These are phyloP conservation scores for Apis laboriosa DNA, from an alignment of 1,140 invertebrate species.

Conservation along the genomic window DNA sequence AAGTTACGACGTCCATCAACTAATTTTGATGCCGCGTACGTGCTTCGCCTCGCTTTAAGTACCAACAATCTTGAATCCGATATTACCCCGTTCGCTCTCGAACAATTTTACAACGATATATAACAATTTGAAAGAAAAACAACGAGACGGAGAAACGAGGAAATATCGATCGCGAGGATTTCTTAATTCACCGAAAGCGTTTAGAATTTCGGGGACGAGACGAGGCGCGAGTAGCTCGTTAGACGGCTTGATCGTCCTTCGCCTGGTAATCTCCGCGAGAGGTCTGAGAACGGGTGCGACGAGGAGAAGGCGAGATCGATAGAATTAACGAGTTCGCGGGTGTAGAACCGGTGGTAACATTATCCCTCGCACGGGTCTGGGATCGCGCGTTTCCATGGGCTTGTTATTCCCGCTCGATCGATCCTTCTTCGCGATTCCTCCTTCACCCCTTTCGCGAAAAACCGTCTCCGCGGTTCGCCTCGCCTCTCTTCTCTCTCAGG, in stretches of 20 bases:
- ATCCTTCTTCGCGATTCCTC: conserved; percentile 26
- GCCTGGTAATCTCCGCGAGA: conserved; percentile 35
- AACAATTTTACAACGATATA: no score
- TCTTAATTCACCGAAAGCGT: conserved; percentile 14
- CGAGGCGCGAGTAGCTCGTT: conserved; percentile 25
- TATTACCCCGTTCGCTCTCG: neutral
- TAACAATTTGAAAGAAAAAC: neutral
- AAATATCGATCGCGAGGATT: neutral
- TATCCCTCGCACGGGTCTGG: conserved; percentile 20
- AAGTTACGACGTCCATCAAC: conserved; percentile 4
- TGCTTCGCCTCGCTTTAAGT: no score
- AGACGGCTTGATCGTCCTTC: conserved; percentile 20
- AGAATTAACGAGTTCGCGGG: conserved; percentile 43
- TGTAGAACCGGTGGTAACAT: conserved; percentile 31
- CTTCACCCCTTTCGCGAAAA: neutral
- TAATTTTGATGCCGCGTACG: neutral
- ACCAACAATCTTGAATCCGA: neutral
- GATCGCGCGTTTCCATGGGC: conserved; percentile 22
- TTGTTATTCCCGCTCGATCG: conserved; percentile 47
- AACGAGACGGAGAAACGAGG: no score
- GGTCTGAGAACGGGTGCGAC: conserved; percentile 28
- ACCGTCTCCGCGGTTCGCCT: neutral
- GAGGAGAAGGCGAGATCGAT: conserved; percentile 35
- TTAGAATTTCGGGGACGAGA: conserved; percentile 20
- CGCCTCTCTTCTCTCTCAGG: no score